Evolutionary conservation across 2,888 invertebrate genomes (phyloP).

Genomic region (Leptopterna dolabrata): DNA sequence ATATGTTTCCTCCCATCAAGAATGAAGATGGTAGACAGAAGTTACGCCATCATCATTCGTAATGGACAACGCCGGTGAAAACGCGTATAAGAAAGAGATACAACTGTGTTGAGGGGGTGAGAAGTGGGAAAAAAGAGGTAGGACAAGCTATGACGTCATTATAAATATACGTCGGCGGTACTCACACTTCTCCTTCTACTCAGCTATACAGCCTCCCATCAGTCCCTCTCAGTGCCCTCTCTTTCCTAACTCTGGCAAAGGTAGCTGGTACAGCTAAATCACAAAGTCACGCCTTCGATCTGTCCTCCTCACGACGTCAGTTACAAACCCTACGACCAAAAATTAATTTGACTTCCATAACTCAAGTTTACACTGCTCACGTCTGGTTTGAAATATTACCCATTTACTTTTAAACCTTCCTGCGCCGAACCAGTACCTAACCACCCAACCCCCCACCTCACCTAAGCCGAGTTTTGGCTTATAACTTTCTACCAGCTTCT

Average conservation of each 20-base stretch:
- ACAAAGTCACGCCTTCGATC: background rate
- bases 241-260: background rate
- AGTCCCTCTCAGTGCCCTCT: background rate
- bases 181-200: background rate
- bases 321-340: constrained; percentile 9
- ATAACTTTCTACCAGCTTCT: constrained; percentile 12
- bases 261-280: constrained; percentile 16
- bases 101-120: too few species aligned
- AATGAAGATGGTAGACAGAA: too few species aligned
- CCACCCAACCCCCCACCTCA: background rate
- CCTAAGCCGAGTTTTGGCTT: background rate
- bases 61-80: too few species aligned
- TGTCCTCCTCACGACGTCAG: constrained; percentile 14
- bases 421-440: background rate
- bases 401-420: background rate
- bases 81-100: too few species aligned
- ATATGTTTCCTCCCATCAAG: too few species aligned
- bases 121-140: background rate
- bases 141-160: background rate
- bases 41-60: too few species aligned
- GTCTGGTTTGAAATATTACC: constrained; percentile 23
- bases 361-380: constrained; percentile 24
- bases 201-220: background rate
- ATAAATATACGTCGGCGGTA: background rate
- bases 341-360: constrained; percentile 31